Conservation (phyloP, 1,140 invertebrate genomes). For the Phortica variegata region DNA sequence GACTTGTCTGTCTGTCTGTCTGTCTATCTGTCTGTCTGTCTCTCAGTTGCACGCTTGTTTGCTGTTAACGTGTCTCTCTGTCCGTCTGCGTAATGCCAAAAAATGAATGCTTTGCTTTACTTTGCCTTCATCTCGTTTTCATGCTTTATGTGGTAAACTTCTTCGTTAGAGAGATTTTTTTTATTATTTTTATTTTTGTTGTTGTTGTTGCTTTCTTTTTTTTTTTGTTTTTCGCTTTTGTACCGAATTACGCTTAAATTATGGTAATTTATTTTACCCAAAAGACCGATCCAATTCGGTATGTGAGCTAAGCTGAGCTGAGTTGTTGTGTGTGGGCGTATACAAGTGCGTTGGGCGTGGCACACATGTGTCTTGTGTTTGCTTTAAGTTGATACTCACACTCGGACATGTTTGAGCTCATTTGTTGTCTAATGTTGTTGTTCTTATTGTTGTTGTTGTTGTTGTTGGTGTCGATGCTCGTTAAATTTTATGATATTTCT, state of each 20-base stretch:
- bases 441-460: too few species aligned
- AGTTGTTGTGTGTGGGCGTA: too few species aligned
- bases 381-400: too few species aligned
- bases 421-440: too few species aligned
- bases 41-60: slow-evolving; percentile 33
- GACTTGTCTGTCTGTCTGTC: slow-evolving; percentile 4
- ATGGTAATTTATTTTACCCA: slow-evolving; percentile 54
- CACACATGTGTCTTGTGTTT: too few species aligned
- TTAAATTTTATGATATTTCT: too few species aligned
- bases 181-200: background rate
- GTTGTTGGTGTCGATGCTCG: too few species aligned
- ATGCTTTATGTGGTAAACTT: too few species aligned
- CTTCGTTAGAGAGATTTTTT: background rate
- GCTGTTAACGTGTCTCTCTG: background rate
- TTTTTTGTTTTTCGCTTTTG: slow-evolving; percentile 15
- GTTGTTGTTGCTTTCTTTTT: slow-evolving; percentile 17
- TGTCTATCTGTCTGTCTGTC: slow-evolving; percentile 24
- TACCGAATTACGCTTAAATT: slow-evolving; percentile 53
- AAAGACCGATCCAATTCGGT: slow-evolving; percentile 39
- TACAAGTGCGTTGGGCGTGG: too few species aligned
- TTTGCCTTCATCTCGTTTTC: slow-evolving; percentile 13
- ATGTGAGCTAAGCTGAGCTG: background rate
- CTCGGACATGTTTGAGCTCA: too few species aligned
- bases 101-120: background rate
- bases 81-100: background rate